phyloP scores from a whole-genome alignment of 1,140 invertebrate species.

The Augochlora pura region DNA sequence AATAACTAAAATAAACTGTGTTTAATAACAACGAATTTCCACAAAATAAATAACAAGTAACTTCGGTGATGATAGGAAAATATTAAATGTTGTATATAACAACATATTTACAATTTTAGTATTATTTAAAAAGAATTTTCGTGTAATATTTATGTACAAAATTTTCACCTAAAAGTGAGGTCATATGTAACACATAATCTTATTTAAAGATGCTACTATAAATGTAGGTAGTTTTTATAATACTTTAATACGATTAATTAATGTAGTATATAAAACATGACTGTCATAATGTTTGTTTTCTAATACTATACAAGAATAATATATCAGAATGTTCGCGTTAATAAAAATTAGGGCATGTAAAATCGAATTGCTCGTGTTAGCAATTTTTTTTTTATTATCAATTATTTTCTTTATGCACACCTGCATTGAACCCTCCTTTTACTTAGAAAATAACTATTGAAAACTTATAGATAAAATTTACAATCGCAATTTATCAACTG shows the following conservation, averaged over 20 bases:
- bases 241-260: background rate
- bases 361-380: conserved; percentile 19
- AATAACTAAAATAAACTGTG: background rate
- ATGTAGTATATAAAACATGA: conserved; percentile 10
- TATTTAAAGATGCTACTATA: conserved; percentile 4
- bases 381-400: conserved; percentile 51
- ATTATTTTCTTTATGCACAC: conserved; percentile 37
- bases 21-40: background rate
- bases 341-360: conserved; percentile 31
- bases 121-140: conserved; percentile 5
- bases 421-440: conserved; percentile 35
- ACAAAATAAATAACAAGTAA: conserved; percentile 16
- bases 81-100: background rate
- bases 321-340: conserved; percentile 6
- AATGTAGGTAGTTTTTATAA: conserved; percentile 8
- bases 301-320: conserved; percentile 7
- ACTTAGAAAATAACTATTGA: conserved; percentile 53
- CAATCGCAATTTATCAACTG: conserved; percentile 54
- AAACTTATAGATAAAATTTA: conserved; percentile 48
- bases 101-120: conserved; percentile 13
- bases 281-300: background rate
- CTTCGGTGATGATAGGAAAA: background rate
- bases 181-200: background rate
- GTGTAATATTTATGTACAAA: conserved; percentile 14
- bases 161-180: background rate